Conservation (phyloP, 2,797 vertebrate genomes). For the Pterois miles region DNA sequence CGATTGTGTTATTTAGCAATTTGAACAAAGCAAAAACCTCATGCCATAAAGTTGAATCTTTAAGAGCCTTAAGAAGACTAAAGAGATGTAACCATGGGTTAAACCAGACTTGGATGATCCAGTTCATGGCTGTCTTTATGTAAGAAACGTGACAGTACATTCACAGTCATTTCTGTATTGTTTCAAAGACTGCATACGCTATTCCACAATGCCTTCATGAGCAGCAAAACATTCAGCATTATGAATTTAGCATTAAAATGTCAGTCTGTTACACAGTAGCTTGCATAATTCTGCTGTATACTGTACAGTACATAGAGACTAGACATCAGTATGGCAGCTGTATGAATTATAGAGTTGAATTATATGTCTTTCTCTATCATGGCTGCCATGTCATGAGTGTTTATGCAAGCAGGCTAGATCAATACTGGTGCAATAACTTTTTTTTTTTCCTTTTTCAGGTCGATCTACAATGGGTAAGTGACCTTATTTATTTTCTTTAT, state of each 20-base stretch:
- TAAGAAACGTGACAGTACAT: neutral
- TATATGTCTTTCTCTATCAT: too few species aligned
- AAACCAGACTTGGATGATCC: slow-evolving; percentile 1
- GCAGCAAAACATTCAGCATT: neutral
- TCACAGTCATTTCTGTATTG: neutral
- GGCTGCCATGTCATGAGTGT: neutral
- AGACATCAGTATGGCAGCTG: too few species aligned
- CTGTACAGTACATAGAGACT: neutral
- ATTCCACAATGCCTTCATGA: neutral
- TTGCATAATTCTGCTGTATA: neutral
- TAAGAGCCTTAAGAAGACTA: slow-evolving; percentile 23
- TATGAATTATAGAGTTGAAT: too few species aligned
- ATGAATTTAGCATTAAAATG: neutral
- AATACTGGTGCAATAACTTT: neutral
- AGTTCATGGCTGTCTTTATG: neutral
- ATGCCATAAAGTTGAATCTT: slow-evolving; percentile 28
- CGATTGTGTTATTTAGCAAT: slow-evolving; percentile 10
- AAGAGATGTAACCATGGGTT: slow-evolving; percentile 25
- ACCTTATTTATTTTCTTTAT: neutral
- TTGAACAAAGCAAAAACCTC: slow-evolving; percentile 4
- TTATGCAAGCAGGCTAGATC: neutral
- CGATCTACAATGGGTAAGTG: neutral
- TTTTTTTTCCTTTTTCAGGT: neutral
- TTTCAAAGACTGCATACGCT: neutral
- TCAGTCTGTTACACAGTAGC: too few species aligned